Percentiles rank a stretch among this genome's conserved stretches.
phyloP scores from a whole-genome alignment of 2,888 invertebrate species.

The Leptarthrus brevirostris region DNA sequence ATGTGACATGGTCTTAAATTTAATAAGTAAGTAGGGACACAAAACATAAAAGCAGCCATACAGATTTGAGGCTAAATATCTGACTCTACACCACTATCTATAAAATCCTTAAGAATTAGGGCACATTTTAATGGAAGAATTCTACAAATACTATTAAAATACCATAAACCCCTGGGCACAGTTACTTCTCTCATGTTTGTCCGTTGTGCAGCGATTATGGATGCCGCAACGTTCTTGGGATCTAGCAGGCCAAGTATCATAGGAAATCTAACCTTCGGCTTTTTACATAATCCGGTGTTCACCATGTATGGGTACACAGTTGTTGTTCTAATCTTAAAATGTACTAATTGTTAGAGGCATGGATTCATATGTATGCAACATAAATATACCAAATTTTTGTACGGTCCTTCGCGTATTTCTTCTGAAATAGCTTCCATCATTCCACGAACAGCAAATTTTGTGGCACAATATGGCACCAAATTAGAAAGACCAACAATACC shows the following conservation, averaged over 20 bases:
- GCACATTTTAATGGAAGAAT: slow-evolving; percentile 71
- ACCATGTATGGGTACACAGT: slow-evolving; percentile 89
- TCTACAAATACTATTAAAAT: slow-evolving; percentile 71
- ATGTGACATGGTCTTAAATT: no score
- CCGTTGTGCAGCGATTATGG: slow-evolving; percentile 77
- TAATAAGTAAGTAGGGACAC: no score
- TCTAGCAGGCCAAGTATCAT: slow-evolving; percentile 74
- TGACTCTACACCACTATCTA: slow-evolving; percentile 76
- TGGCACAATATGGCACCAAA: slow-evolving; percentile 83
- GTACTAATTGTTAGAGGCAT: no score
- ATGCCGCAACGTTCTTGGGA: slow-evolving; percentile 74
- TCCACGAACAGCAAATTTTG: slow-evolving; percentile 86
- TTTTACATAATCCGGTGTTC: slow-evolving; percentile 85
- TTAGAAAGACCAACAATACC: slow-evolving; percentile 79
- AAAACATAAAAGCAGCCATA: no score
- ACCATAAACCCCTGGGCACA: slow-evolving; percentile 73
- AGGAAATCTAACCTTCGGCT: slow-evolving; percentile 79
- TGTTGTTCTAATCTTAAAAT: slow-evolving; percentile 77
- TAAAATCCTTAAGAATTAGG: slow-evolving; percentile 72
- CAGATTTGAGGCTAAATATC: no score
- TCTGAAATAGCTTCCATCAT: slow-evolving; percentile 85
- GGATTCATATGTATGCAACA: no score
- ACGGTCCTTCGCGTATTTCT: slow-evolving; percentile 74
- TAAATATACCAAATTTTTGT: slow-evolving; percentile 60
- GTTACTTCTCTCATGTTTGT: slow-evolving; percentile 72